Conservation (phyloP, 2,888 invertebrate species). For the Hermaeophaga mercurialis region DNA sequence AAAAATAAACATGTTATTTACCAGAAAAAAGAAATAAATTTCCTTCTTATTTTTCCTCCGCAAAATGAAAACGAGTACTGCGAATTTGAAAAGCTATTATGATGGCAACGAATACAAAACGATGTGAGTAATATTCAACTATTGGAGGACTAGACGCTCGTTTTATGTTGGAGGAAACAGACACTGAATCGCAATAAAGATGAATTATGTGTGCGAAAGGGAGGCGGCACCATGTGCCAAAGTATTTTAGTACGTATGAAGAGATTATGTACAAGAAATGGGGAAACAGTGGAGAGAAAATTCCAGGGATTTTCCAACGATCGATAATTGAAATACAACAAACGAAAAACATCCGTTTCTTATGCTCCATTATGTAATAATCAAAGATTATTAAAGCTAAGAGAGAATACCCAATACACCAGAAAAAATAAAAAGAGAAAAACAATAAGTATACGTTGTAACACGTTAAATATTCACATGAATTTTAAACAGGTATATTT, state of each 20-base stretch:
- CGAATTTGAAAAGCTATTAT: constrained; percentile 20
- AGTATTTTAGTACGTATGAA: constrained; percentile 2
- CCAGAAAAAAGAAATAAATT: constrained; percentile 1
- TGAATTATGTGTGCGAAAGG: constrained; percentile 11
- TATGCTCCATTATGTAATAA: too few species aligned
- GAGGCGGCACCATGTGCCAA: constrained; percentile 7
- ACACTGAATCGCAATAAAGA: constrained; percentile 18
- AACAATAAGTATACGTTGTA: too few species aligned
- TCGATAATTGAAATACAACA: too few species aligned
- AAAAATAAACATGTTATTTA: too few species aligned
- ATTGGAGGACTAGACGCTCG: constrained; percentile 12
- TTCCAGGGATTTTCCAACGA: too few species aligned
- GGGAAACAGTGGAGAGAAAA: too few species aligned
- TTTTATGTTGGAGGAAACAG: constrained; percentile 20
- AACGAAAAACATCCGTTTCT: too few species aligned
- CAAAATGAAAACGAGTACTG: constrained; percentile 1
- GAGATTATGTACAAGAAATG: constrained; percentile 1
- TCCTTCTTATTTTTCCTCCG: background rate
- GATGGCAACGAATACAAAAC: constrained; percentile 13
- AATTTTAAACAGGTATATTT: too few species aligned
- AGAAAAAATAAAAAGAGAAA: too few species aligned
- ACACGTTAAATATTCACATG: too few species aligned
- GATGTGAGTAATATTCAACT: constrained; percentile 21
- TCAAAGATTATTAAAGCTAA: too few species aligned
- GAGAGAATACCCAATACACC: too few species aligned